Evolutionary conservation across 2,797 vertebrate species (phyloP).

Genomic region (Masticophis lateralis): DNA sequence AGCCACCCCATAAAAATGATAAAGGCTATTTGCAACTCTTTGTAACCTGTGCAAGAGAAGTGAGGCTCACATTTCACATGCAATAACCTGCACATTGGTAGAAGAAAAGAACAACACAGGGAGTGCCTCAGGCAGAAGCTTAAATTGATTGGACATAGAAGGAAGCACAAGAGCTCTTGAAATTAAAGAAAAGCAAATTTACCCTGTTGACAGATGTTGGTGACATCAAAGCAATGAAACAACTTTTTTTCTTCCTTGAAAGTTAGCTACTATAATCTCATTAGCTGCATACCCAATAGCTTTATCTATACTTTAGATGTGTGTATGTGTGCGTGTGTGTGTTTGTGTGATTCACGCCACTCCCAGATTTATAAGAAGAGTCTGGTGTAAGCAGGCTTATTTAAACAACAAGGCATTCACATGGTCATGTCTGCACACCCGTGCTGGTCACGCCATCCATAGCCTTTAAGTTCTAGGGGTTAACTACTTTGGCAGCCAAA

Average conservation of each 20-base stretch:
- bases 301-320: slow-evolving; percentile 42
- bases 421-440: slow-evolving; percentile 78
- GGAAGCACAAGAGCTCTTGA: slow-evolving; percentile 73
- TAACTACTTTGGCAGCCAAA: slow-evolving; percentile 96
- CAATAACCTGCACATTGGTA: slow-evolving; percentile 70
- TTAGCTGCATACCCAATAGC: slow-evolving; percentile 55
- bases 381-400: slow-evolving; percentile 68
- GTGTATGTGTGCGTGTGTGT: background rate
- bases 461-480: slow-evolving; percentile 87
- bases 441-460: slow-evolving; percentile 82
- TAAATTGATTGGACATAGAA: slow-evolving; percentile 73
- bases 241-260: slow-evolving; percentile 45
- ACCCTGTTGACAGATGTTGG: slow-evolving; percentile 79
- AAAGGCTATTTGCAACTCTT: slow-evolving; percentile 62
- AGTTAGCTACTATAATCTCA: slow-evolving; percentile 63
- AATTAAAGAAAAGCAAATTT: slow-evolving; percentile 82
- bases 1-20: slow-evolving; percentile 57
- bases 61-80: slow-evolving; percentile 70
- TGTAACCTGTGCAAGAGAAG: slow-evolving; percentile 62
- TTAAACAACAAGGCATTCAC: slow-evolving; percentile 91
- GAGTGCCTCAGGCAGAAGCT: slow-evolving; percentile 74
- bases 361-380: slow-evolving; percentile 57
- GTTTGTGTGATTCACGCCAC: background rate
- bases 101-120: slow-evolving; percentile 59
- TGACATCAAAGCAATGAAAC: slow-evolving; percentile 76